These are phyloP conservation scores for Pelecanoides urinatrix DNA, from an alignment of 2,113 vertebrate species.

Conservation along the genomic window DNA sequence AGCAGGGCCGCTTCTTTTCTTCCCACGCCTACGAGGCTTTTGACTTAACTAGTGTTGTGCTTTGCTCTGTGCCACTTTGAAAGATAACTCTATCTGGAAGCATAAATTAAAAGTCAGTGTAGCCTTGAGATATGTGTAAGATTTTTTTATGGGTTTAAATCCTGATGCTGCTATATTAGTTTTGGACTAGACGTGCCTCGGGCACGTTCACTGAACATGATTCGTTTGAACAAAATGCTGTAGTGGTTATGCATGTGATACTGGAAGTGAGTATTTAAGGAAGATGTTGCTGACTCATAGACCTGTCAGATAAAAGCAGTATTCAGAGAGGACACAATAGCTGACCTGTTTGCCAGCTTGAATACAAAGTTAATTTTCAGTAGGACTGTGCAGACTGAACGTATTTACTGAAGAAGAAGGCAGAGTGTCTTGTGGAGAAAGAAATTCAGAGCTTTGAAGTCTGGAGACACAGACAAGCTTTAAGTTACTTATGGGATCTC, in stretches of 20 bases:
- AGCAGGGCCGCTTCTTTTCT: not conserved
- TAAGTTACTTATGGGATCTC: not conserved
- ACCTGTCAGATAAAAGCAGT: not conserved
- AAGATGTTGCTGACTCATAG: not conserved
- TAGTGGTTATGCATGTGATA: not conserved
- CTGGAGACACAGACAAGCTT: not conserved
- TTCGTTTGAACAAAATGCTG: not conserved
- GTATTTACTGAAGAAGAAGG: not conserved
- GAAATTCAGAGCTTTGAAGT: not conserved
- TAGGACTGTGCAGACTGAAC: not conserved
- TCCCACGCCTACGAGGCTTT: rapidly evolving
- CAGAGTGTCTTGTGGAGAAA: not conserved
- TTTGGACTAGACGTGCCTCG: not conserved
- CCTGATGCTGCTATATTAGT: not conserved
- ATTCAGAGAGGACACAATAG: not conserved
- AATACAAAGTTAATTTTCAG: not conserved
- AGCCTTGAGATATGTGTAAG: not conserved
- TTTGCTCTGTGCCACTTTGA: not conserved
- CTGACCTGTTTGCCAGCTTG: not conserved
- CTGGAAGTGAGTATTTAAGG: not conserved
- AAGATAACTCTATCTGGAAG: not conserved
- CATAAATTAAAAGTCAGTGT: not conserved
- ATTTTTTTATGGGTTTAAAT: not conserved
- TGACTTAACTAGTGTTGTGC: not conserved
- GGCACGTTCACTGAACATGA: not conserved